Percentiles rank a stretch among this genome's conserved stretches.
Evolutionary conservation across 2,113 vertebrate species (phyloP).

Genomic region (Piprites chloris): DNA sequence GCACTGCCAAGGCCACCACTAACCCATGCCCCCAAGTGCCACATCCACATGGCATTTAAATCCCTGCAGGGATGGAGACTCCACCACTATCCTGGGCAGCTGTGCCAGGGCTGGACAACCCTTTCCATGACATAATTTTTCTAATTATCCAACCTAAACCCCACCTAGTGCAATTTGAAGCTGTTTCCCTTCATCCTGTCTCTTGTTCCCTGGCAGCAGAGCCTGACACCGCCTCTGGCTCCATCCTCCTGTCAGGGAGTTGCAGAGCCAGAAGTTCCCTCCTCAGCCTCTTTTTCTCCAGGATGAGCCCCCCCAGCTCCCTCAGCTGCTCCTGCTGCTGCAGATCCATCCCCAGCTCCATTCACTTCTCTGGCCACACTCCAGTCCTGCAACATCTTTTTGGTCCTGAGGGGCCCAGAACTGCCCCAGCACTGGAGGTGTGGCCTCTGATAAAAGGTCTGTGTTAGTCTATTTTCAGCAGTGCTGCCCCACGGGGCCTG

Average conservation of each 20-base stretch:
- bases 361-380: not conserved
- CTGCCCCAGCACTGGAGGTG: not conserved
- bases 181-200: rapidly evolving
- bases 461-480: not conserved
- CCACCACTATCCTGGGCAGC: rapidly evolving
- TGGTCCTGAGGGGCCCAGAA: not conserved
- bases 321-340: not conserved
- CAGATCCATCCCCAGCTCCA: not conserved
- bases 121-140: not conserved
- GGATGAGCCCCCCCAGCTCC: not conserved
- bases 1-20: not conserved
- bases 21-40: rapidly evolving
- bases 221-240: not conserved
- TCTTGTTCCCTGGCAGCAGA: not conserved
- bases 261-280: not conserved
- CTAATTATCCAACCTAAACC: rapidly evolving
- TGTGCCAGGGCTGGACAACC: rapidly evolving
- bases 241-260: not conserved
- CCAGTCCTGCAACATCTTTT: not conserved
- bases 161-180: rapidly evolving
- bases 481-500: rapidly evolving
- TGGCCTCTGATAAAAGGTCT: not conserved
- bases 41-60: rapidly evolving
- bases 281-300: not conserved
- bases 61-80: rapidly evolving